A percentile compares a stretch with the other conserved stretches of the same genome.
Conservation (phyloP, 37 sponge, comb jelly and placozoan species). For the Theonella swinhoei region DNA sequence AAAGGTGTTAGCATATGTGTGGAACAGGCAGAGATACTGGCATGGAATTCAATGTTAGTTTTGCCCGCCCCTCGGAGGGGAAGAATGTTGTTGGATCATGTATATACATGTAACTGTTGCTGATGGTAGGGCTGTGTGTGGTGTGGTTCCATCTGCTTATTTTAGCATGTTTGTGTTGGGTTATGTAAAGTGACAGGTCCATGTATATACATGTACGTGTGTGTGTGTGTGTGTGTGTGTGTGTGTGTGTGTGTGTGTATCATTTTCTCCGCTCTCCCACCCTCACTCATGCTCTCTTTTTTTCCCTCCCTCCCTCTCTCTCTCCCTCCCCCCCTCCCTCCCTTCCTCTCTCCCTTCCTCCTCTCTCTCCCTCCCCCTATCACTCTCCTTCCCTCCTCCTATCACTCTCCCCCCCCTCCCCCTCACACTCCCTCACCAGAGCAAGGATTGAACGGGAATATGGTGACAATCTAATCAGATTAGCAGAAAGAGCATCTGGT, state of each 20-base stretch:
- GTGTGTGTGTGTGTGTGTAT: constrained; percentile 44
- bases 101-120: background rate
- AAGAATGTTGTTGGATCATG: background rate
- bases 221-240: constrained; percentile 49
- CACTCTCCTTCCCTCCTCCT: background rate
- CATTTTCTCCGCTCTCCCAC: background rate
- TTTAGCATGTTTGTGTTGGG: constrained; percentile 7
- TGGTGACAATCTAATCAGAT: constrained; percentile 64
- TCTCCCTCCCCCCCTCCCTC: background rate
- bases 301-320: background rate
- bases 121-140: background rate
- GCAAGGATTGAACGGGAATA: constrained; percentile 83
- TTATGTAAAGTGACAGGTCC: background rate
- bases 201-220: constrained; percentile 25
- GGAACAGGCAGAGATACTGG: background rate
- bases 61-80: background rate
- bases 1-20: background rate
- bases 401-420: background rate
- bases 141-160: background rate
- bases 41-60: background rate
- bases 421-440: constrained; percentile 24
- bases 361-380: background rate
- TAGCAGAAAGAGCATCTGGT: constrained; percentile 63
- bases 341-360: background rate
- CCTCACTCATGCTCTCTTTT: background rate